Evolutionary conservation across 2,888 invertebrate species (phyloP).

Genomic region (Lissonota sp.): DNA sequence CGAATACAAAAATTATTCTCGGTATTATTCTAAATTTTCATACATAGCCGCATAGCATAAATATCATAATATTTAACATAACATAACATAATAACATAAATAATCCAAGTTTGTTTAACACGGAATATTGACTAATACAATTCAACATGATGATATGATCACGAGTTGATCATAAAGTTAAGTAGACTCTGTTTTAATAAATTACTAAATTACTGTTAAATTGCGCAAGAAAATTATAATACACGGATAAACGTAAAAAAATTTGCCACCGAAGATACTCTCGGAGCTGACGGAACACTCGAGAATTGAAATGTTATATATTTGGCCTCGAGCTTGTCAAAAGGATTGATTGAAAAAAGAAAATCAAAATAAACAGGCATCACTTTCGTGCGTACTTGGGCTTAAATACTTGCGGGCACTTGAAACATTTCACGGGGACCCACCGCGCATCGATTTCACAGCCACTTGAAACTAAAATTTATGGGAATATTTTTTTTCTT

Average conservation of each 20-base stretch:
- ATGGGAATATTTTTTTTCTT: constrained; percentile 20
- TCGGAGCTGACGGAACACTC: constrained; percentile 25
- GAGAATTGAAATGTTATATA: constrained; percentile 12
- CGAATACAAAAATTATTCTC: too few relatives aligned
- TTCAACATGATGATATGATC: background rate
- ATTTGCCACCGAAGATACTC: constrained; percentile 39
- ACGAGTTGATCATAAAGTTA: constrained; percentile 9
- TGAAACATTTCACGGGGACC: background rate
- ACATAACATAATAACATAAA: too few relatives aligned
- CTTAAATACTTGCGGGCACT: constrained; percentile 15
- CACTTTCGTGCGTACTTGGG: constrained; percentile 1
- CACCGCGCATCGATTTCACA: constrained; percentile 11
- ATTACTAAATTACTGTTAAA: too few relatives aligned
- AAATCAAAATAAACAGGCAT: background rate
- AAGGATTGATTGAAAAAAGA: constrained; percentile 6
- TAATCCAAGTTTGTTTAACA: background rate
- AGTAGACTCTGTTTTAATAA: constrained; percentile 1
- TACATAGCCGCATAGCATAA: too few relatives aligned
- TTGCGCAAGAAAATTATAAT: background rate
- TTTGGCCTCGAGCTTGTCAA: constrained; percentile 17
- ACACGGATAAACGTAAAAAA: background rate
- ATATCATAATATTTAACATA: too few relatives aligned
- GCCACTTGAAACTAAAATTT: constrained; percentile 24
- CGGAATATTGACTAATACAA: background rate
- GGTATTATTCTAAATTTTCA: too few relatives aligned